Evolutionary conservation across 2,888 invertebrate genomes (phyloP).

Genomic region (Amiota mariae): DNA sequence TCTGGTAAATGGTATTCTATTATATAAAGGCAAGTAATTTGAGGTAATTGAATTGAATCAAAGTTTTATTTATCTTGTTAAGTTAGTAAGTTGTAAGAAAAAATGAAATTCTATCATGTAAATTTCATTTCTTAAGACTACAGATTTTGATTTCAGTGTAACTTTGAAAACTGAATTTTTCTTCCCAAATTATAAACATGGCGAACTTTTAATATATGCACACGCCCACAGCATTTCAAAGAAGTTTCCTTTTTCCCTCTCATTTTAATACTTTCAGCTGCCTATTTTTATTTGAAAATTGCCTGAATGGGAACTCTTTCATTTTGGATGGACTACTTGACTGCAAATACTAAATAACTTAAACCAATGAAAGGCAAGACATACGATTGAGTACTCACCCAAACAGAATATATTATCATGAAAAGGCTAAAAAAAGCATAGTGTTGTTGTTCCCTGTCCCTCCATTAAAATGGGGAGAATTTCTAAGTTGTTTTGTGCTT

Average conservation of each 20-base stretch:
- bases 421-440: conserved; percentile 20
- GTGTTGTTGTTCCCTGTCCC: conserved; percentile 14
- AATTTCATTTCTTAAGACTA: neutral
- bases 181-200: neutral
- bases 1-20: too few species aligned
- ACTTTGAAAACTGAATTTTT: neutral
- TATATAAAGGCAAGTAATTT: too few species aligned
- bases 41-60: too few species aligned
- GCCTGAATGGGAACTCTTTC: neutral
- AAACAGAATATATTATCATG: too few species aligned
- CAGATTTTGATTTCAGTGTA: conserved; percentile 5
- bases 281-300: conserved; percentile 9
- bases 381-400: neutral
- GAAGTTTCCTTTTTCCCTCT: neutral
- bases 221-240: conserved; percentile 26
- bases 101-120: neutral
- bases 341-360: neutral
- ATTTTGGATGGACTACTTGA: neutral
- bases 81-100: too few species aligned
- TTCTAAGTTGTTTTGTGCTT: conserved; percentile 35
- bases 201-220: conserved; percentile 17
- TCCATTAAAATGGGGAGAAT: neutral
- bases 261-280: conserved; percentile 43
- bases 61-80: too few species aligned
- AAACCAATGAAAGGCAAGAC: conserved; percentile 12